phyloP scores from a whole-genome alignment of 2,888 invertebrate species.

The Melieria picta region DNA sequence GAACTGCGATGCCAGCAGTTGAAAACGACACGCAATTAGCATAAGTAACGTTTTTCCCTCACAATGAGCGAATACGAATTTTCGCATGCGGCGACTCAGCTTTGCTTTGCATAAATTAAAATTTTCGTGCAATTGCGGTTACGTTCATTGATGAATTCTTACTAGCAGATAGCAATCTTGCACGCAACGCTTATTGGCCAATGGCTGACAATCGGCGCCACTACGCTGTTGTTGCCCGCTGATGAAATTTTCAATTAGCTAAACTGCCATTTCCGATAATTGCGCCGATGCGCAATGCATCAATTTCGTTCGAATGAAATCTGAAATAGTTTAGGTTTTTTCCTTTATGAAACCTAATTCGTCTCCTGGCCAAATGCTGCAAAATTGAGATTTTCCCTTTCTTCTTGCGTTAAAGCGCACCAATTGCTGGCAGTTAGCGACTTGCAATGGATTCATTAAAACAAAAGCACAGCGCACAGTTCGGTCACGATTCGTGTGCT shows the following conservation, averaged over 20 bases:
- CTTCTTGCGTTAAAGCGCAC: slow-evolving; percentile 10
- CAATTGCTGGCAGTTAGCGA: background rate
- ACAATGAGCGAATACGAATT: too few species aligned
- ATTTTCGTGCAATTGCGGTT: slow-evolving; percentile 19
- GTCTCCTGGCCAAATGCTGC: too few species aligned
- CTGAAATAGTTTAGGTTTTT: too few species aligned
- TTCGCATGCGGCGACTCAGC: background rate
- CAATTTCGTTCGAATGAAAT: too few species aligned
- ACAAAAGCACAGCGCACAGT: slow-evolving; percentile 26
- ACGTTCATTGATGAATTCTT: slow-evolving; percentile 27
- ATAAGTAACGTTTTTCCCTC: too few species aligned
- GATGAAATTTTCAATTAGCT: too few species aligned
- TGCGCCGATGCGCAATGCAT: too few species aligned
- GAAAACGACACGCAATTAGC: background rate
- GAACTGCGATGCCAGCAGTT: background rate
- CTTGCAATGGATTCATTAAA: too few species aligned
- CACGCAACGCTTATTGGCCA: slow-evolving; percentile 25
- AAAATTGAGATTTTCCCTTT: background rate
- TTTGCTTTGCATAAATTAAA: slow-evolving; percentile 31
- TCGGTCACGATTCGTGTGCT: slow-evolving; percentile 43
- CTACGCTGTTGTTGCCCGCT: too few species aligned
- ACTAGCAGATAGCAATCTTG: slow-evolving; percentile 12
- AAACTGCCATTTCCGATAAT: too few species aligned
- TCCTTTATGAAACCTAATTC: too few species aligned
- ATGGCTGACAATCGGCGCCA: slow-evolving; percentile 10